Conservation (phyloP, 2,888 invertebrate genomes). For the Callinectes sapidus region DNA sequence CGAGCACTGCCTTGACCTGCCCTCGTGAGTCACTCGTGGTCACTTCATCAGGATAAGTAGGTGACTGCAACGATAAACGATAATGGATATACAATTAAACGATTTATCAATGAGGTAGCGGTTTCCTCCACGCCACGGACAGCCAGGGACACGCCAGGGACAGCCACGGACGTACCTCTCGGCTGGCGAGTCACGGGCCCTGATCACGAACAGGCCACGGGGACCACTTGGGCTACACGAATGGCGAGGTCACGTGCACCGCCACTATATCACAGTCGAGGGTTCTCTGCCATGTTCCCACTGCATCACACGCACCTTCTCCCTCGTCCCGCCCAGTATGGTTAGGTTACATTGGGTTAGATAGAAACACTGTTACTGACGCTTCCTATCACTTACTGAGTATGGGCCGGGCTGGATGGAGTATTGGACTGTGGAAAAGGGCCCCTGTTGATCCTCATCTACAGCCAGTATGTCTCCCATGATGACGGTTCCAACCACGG, state of each 20-base stretch:
- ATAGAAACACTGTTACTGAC: neutral
- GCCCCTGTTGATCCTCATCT: conserved; percentile 91
- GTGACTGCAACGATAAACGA: conserved; percentile 10
- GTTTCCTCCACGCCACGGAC: neutral
- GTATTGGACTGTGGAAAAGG: conserved; percentile 91
- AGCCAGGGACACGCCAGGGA: neutral
- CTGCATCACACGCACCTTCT: neutral
- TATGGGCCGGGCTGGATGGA: conserved; percentile 86
- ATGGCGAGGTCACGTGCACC: neutral
- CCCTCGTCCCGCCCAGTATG: neutral
- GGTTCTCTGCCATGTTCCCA: neutral
- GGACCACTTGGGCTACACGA: neutral
- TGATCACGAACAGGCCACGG: conserved; percentile 28
- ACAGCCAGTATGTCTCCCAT: conserved; percentile 86
- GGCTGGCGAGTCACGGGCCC: neutral
- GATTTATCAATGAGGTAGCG: neutral
- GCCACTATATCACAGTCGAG: neutral
- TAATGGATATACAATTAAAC: conserved; percentile 17
- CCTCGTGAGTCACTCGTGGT: no score
- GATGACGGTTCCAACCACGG: conserved; percentile 81
- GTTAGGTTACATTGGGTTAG: neutral
- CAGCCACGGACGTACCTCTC: neutral
- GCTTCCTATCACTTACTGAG: conserved; percentile 79
- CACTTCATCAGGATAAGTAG: neutral
- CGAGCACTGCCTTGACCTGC: neutral